Percentiles rank a stretch among this genome's conserved stretches.
Conservation (phyloP, 2,113 vertebrate genomes). For the Notarius quadriscutis region DNA sequence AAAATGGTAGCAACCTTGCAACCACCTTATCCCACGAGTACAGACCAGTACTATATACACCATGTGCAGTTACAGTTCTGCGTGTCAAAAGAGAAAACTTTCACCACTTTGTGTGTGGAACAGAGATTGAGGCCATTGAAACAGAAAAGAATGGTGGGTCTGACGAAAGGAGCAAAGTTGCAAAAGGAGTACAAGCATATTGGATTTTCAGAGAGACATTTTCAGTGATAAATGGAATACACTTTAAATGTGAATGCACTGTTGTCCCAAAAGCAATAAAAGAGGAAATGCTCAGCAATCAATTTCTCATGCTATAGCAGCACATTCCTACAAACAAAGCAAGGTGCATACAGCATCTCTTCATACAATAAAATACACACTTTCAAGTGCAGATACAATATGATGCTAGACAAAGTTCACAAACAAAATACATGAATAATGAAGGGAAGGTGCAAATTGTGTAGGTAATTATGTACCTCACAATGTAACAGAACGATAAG, state of each 20-base stretch:
- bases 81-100: neutral
- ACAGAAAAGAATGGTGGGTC: neutral
- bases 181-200: neutral
- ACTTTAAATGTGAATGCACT: neutral
- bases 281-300: neutral
- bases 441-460: too few species aligned
- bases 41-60: neutral
- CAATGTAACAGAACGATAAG: neutral
- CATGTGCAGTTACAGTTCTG: neutral
- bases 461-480: neutral
- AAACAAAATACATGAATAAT: too few species aligned
- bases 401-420: too few species aligned
- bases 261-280: neutral
- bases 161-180: neutral
- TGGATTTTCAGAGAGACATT: neutral
- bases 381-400: neutral
- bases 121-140: neutral
- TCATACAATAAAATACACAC: neutral
- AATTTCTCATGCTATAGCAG: neutral
- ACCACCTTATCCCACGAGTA: neutral
- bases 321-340: neutral
- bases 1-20: neutral
- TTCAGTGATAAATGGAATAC: neutral
- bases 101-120: neutral
- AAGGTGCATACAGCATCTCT: neutral